Percentiles rank a stretch among this genome's conserved stretches.
phyloP scores from a whole-genome alignment of 2,113 vertebrate genomes.

The Bos javanicus region DNA sequence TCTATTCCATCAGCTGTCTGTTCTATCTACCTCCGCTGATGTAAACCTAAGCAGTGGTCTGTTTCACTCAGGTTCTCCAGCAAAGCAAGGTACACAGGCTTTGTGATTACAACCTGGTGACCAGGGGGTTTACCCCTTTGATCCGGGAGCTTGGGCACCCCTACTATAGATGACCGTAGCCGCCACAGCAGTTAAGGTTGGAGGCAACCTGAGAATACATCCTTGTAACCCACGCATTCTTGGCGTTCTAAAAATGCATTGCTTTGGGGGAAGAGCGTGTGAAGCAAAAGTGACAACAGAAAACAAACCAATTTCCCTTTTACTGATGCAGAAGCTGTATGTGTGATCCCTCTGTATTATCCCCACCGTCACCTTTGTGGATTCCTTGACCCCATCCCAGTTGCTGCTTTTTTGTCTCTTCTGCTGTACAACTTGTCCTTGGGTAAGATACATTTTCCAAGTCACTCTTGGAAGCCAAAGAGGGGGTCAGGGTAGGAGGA shows the following conservation, averaged over 20 bases:
- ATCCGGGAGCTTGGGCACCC: background rate
- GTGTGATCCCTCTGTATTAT: background rate
- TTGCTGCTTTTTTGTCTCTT: background rate
- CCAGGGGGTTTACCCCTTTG: background rate
- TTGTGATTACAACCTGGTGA: background rate
- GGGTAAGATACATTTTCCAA: conserved; percentile 31
- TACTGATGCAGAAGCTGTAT: background rate
- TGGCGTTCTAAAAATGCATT: background rate
- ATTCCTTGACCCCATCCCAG: background rate
- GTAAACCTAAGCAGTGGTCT: background rate
- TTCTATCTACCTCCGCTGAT: background rate
- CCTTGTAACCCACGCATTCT: background rate
- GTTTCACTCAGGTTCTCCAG: background rate
- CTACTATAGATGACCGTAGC: background rate
- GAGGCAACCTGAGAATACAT: background rate
- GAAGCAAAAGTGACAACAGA: background rate
- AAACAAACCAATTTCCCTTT: background rate
- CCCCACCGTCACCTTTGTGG: background rate
- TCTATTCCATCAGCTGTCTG: background rate
- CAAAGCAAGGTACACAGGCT: background rate
- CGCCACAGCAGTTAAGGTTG: background rate
- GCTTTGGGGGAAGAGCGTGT: background rate
- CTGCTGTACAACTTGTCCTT: background rate
- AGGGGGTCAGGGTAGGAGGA: conserved; percentile 26
- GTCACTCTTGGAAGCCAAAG: conserved; percentile 42